phyloP scores from a whole-genome alignment of 1,140 invertebrate genomes.

The Micrasema longulum region DNA sequence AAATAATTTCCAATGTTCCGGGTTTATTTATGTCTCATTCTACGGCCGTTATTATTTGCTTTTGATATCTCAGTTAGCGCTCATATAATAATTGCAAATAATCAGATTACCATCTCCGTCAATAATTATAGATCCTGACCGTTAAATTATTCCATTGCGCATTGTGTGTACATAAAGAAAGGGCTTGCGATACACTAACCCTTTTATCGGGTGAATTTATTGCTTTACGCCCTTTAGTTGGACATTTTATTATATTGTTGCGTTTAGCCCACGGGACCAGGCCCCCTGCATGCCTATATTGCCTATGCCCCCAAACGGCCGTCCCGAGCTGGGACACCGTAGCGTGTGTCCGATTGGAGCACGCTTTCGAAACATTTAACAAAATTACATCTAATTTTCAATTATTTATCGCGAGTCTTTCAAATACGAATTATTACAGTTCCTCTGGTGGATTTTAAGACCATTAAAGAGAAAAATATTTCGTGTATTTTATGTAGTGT shows the following conservation, averaged over 20 bases:
- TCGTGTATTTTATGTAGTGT: no score
- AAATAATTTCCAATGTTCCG: no score
- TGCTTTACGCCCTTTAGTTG: conserved; percentile 40
- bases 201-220: conserved; percentile 43
- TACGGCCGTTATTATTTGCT: neutral
- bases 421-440: no score
- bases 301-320: neutral
- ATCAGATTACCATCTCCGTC: conserved; percentile 34
- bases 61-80: conserved; percentile 7
- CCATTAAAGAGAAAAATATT: no score
- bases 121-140: conserved; percentile 27
- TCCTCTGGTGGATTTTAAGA: no score
- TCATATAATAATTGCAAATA: conserved; percentile 26
- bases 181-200: conserved; percentile 16
- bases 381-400: neutral
- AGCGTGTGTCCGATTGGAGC: conserved; percentile 16
- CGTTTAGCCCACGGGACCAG: conserved; percentile 9
- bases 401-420: neutral
- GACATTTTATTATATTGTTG: conserved; percentile 1
- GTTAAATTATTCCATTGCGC: conserved; percentile 37
- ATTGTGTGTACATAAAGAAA: conserved; percentile 28
- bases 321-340: neutral
- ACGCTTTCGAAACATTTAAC: neutral
- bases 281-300: neutral
- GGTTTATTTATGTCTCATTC: no score